phyloP scores from a whole-genome alignment of 2,113 vertebrate genomes.

The Callospermophilus lateralis region DNA sequence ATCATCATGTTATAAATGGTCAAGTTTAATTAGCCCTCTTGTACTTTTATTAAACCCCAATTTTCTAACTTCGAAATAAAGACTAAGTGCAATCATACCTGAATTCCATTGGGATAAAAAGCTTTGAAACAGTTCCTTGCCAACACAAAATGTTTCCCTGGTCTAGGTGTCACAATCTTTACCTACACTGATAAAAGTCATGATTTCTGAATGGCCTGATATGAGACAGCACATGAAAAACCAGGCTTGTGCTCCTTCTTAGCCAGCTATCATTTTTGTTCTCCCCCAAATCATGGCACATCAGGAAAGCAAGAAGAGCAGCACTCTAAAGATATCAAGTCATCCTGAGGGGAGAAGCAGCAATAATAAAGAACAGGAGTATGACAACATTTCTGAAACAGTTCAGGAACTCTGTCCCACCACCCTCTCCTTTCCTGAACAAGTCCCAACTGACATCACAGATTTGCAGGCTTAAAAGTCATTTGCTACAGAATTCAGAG shows the following conservation, averaged over 20 bases:
- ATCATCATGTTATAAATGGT: neutral
- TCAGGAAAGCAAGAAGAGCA: neutral
- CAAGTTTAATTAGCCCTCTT: neutral
- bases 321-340: neutral
- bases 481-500: neutral
- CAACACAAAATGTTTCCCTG: neutral
- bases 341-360: neutral
- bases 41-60: neutral
- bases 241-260: neutral
- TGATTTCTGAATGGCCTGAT: neutral
- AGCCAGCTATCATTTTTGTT: constrained; percentile 30
- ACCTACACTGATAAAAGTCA: constrained; percentile 44
- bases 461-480: constrained; percentile 38
- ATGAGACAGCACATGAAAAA: constrained; percentile 16
- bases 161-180: constrained; percentile 6
- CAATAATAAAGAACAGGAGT: neutral
- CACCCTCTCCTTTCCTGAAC: neutral
- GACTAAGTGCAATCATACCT: neutral
- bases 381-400: neutral
- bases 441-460: neutral
- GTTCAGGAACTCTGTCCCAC: neutral
- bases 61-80: constrained; percentile 38
- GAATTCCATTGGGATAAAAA: neutral
- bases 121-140: constrained; percentile 9
- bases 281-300: neutral